Evolutionary conservation across 2,888 invertebrate genomes (phyloP), one percentile per base, ranked within the genome.

Genomic region (Ochropacha duplaris): DNA sequence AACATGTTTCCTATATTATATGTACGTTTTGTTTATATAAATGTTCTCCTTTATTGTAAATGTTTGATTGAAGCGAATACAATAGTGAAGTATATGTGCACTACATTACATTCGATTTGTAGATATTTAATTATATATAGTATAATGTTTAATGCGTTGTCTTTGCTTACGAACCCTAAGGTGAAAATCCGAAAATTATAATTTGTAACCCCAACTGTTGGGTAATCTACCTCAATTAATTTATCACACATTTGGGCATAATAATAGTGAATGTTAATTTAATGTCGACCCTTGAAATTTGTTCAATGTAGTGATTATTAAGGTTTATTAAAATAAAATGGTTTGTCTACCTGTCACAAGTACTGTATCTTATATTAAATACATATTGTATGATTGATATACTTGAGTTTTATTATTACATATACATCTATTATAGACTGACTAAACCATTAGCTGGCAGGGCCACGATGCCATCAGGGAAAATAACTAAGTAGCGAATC

Each of bases 111-210:
- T 90, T 88, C 89, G 85, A 91, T 90, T 90, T 92, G 92, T 92
- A 92, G 92, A 92, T 92, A 92, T 90, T 88, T 92, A 92, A 92
- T 91, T 91, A 91, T 91, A 88, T 88, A 92, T 92, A 92, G 90
- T 90, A 89, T 91, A 92, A 92, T 90, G 88, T 90, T 86, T 85
- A 87, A 87, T 85, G 87, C 84, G 86, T 90, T 89, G 86, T 88
- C 87, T 90, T 91, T 91, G 88, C 87, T 88, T 87, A 75, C 72
- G 81, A 83, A 88, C 87, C 71, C 65, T 77, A 79, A 75, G 84
- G 85, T 83, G 84, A 81, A 44, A 80, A 83, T 83, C 87, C 84
- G 86, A 83, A 82, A 86, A 83, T 86, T 88, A 86, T 90, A 86
- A 86, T 90, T 89, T 87, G 83, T 84, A 79, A 83, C 91, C 89